These are phyloP conservation scores for Rhynchotus rufescens DNA, from an alignment of 2,797 vertebrate genomes.

Conservation along the genomic window DNA sequence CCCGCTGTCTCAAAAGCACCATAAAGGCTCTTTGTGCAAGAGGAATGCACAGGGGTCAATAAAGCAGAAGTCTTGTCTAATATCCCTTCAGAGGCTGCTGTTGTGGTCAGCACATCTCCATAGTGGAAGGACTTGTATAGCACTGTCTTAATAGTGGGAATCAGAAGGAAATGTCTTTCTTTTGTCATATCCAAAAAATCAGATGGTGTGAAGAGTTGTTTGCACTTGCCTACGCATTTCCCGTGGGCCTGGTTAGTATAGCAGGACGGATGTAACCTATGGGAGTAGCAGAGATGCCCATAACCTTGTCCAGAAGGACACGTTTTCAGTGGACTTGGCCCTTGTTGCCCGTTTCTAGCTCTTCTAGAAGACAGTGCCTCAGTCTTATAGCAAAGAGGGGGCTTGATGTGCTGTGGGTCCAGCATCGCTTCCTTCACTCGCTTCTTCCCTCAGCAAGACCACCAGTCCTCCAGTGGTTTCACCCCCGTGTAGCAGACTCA, in stretches of 20 bases:
- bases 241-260: background rate
- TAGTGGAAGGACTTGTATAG: background rate
- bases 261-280: accelerated
- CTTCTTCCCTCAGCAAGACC: background rate
- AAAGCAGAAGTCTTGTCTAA: background rate
- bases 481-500: background rate
- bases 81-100: background rate
- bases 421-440: background rate
- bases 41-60: background rate
- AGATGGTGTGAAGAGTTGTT: background rate
- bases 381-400: background rate
- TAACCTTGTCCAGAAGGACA: background rate
- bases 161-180: background rate
- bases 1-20: background rate
- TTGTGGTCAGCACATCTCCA: background rate
- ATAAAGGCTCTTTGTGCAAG: background rate
- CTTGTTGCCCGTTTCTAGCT: accelerated
- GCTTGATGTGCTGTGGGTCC: too few relatives aligned
- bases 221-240: background rate
- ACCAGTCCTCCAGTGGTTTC: accelerated
- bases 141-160: background rate
- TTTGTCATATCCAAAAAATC: background rate
- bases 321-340: background rate
- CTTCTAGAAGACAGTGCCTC: background rate
- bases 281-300: background rate